Evolutionary conservation across 1,140 invertebrate species (phyloP).

Genomic region (Sycophaga agraensis): DNA sequence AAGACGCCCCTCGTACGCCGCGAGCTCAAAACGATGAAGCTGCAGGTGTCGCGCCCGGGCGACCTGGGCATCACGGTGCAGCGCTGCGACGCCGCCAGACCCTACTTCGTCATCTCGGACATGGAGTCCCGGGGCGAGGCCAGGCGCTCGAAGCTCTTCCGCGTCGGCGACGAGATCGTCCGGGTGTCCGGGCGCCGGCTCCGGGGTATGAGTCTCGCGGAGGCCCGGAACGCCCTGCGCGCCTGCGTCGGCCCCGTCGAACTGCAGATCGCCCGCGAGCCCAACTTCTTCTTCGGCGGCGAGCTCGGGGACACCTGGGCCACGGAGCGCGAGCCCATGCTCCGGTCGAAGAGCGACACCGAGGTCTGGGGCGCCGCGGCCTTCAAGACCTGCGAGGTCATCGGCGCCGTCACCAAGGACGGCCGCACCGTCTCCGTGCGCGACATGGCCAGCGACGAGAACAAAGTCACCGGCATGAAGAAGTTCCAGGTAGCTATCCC

Average conservation of each 20-base stretch:
- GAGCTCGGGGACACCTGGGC: conserved; percentile 39
- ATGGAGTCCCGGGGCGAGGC: conserved; percentile 46
- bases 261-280: conserved; percentile 36
- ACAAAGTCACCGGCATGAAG: conserved; percentile 51
- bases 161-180: conserved; percentile 68
- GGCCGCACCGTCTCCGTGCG: conserved; percentile 16
- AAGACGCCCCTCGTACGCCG: conserved; percentile 35
- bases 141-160: conserved; percentile 45
- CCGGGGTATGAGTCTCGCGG: conserved; percentile 62
- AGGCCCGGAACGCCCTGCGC: conserved; percentile 63
- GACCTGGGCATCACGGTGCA: conserved; percentile 45
- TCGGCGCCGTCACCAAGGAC: conserved; percentile 37
- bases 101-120: conserved; percentile 47
- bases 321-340: conserved; percentile 21
- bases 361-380: conserved; percentile 39
- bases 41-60: conserved; percentile 34
- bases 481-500: conserved; percentile 46
- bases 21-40: conserved; percentile 46
- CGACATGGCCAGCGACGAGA: conserved; percentile 10
- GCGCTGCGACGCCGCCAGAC: conserved; percentile 42
- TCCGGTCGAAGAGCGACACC: conserved; percentile 40
- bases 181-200: conserved; percentile 68
- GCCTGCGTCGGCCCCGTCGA: conserved; percentile 47
- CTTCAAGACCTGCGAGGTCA: conserved; percentile 29
- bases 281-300: conserved; percentile 31